phyloP scores from a whole-genome alignment of 1,140 invertebrate species.

The Eufriesea mexicana region DNA sequence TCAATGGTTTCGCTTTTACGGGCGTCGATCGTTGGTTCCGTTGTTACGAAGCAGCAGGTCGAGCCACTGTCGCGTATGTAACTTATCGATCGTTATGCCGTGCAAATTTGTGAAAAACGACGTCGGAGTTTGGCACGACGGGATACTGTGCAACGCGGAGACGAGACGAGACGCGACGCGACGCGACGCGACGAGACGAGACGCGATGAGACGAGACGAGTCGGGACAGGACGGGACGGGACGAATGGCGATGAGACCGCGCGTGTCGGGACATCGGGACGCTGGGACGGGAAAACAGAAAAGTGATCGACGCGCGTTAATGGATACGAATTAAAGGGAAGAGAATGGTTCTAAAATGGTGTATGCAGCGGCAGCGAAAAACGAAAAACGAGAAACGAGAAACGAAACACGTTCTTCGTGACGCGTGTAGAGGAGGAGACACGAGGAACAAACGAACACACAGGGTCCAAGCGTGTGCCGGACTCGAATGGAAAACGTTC shows the following conservation, averaged over 20 bases:
- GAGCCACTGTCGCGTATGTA: slow-evolving; percentile 36
- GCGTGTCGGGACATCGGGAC: neutral
- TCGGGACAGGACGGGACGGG: neutral
- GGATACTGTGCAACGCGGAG: neutral
- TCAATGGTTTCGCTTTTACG: neutral
- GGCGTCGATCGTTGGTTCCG: neutral
- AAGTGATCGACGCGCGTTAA: slow-evolving; percentile 61
- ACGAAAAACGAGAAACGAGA: too few relatives aligned
- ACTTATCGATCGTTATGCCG: slow-evolving; percentile 55
- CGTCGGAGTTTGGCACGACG: neutral
- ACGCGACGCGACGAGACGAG: neutral
- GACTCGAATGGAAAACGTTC: slow-evolving; percentile 57
- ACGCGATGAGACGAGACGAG: neutral
- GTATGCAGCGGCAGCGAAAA: too few relatives aligned
- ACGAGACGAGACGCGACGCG: slow-evolving; percentile 5
- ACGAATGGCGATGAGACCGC: neutral
- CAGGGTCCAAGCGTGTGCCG: slow-evolving; percentile 10
- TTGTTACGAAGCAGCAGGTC: slow-evolving; percentile 22
- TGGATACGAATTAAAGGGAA: slow-evolving; percentile 63
- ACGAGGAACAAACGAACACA: neutral
- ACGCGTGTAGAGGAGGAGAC: too few relatives aligned
- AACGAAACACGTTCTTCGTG: too few relatives aligned
- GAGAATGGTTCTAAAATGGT: neutral
- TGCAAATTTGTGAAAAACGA: slow-evolving; percentile 60
- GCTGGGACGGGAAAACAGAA: neutral